These are phyloP conservation scores for Colaptes auratus DNA, from an alignment of 2,113 vertebrate species.

Conservation along the genomic window DNA sequence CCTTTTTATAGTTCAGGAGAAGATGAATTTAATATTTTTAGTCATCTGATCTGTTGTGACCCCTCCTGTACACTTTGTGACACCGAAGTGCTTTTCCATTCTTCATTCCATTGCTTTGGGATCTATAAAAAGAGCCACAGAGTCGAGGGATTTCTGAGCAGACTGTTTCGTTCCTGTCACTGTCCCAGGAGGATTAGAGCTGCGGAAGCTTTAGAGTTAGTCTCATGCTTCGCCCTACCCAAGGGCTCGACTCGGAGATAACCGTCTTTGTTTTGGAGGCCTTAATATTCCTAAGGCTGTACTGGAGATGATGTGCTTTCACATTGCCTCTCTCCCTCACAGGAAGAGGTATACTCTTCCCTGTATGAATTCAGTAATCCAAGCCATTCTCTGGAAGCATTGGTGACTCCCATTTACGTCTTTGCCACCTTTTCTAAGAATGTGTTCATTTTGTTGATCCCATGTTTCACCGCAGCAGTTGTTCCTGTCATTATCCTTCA, in stretches of 20 bases:
- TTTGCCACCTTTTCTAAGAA: slow-evolving; percentile 54
- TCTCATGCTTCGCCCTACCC: slow-evolving; percentile 13
- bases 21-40: slow-evolving; percentile 2
- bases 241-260: not conserved
- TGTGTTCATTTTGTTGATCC: slow-evolving; percentile 50
- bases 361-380: not conserved
- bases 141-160: slow-evolving; percentile 22
- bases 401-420: slow-evolving; percentile 30
- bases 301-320: not conserved
- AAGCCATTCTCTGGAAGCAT: slow-evolving; percentile 25
- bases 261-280: not conserved
- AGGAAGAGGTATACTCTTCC: not conserved
- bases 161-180: not conserved
- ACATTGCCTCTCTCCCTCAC: not conserved
- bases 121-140: slow-evolving; percentile 22
- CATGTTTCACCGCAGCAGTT: slow-evolving; percentile 50
- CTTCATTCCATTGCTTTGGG: slow-evolving; percentile 7
- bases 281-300: not conserved
- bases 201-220: not conserved
- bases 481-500: slow-evolving; percentile 71
- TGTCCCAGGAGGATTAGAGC: slow-evolving; percentile 23
- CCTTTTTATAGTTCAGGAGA: not conserved
- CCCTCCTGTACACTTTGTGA: not conserved
- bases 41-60: not conserved
- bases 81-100: slow-evolving; percentile 26